Conservation (phyloP, 2,888 invertebrate genomes). For the Erebia epiphron region DNA sequence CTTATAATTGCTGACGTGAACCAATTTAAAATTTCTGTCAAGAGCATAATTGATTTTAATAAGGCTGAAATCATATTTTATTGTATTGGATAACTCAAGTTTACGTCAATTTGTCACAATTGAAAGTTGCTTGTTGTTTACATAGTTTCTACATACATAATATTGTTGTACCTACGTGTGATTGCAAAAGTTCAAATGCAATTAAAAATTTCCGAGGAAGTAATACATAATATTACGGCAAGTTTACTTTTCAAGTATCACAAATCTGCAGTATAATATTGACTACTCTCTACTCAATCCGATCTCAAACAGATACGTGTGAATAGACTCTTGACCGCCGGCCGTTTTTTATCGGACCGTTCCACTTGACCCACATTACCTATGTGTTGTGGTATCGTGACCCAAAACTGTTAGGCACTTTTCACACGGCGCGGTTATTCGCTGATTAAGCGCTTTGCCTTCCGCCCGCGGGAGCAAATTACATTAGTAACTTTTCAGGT, state of each 20-base stretch:
- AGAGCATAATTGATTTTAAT: no score
- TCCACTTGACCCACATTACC: conserved; percentile 44
- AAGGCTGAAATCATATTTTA: no score
- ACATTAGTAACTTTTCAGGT: neutral
- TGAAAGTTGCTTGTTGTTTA: no score
- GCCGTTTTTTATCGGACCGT: conserved; percentile 39
- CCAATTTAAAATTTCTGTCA: no score
- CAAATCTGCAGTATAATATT: neutral
- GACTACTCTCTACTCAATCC: neutral
- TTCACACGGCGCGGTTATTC: conserved; percentile 17
- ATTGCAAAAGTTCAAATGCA: no score
- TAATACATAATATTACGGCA: neutral
- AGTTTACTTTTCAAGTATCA: neutral
- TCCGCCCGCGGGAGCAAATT: no score
- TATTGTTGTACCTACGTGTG: no score
- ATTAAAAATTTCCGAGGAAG: no score
- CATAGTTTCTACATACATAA: no score
- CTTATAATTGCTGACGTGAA: no score
- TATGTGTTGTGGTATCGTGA: conserved; percentile 39
- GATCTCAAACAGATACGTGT: conserved; percentile 8
- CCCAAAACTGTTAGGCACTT: conserved; percentile 32
- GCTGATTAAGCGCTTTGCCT: conserved; percentile 6
- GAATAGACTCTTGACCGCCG: conserved; percentile 21
- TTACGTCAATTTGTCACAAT: no score
- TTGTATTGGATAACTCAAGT: no score